Conservation (phyloP, 2,888 invertebrate species). For the Orthonychiurus folsomi region DNA sequence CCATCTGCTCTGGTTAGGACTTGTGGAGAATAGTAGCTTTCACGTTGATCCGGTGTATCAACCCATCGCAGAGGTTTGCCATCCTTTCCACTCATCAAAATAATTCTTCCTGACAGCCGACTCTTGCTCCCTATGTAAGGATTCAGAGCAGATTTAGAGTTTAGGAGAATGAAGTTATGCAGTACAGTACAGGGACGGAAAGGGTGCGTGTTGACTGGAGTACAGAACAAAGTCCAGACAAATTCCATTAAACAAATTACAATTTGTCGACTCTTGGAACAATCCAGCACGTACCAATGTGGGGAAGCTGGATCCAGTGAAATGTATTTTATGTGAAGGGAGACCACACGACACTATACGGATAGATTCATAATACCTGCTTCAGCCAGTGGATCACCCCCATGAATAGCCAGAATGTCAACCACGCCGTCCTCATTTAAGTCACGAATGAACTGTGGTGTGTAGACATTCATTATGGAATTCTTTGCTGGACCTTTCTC, state of each 20-base stretch:
- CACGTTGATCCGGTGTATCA: conserved; percentile 53
- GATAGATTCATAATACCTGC: conserved; percentile 42
- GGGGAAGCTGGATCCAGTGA: too few species aligned
- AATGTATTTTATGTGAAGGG: too few species aligned
- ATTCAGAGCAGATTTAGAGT: too few species aligned
- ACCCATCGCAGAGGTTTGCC: conserved; percentile 57
- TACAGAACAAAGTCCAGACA: too few species aligned
- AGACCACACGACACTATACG: conserved; percentile 3
- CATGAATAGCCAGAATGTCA: conserved; percentile 62
- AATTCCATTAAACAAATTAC: neutral
- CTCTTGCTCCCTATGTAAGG: conserved; percentile 45
- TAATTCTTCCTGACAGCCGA: conserved; percentile 54
- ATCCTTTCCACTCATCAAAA: conserved; percentile 60
- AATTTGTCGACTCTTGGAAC: too few species aligned
- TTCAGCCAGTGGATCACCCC: conserved; percentile 47
- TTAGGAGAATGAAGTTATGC: too few species aligned
- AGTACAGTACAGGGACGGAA: too few species aligned
- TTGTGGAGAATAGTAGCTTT: conserved; percentile 66
- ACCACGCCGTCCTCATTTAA: conserved; percentile 59
- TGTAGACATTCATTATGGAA: conserved; percentile 53
- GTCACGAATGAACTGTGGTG: conserved; percentile 62
- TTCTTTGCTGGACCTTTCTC: conserved; percentile 45
- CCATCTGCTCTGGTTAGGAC: conserved; percentile 54
- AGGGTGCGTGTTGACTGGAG: too few species aligned
- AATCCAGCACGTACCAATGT: too few species aligned